Evolutionary conservation across 1,140 invertebrate species (phyloP).

Genomic region (Habropoda laboriosa): DNA sequence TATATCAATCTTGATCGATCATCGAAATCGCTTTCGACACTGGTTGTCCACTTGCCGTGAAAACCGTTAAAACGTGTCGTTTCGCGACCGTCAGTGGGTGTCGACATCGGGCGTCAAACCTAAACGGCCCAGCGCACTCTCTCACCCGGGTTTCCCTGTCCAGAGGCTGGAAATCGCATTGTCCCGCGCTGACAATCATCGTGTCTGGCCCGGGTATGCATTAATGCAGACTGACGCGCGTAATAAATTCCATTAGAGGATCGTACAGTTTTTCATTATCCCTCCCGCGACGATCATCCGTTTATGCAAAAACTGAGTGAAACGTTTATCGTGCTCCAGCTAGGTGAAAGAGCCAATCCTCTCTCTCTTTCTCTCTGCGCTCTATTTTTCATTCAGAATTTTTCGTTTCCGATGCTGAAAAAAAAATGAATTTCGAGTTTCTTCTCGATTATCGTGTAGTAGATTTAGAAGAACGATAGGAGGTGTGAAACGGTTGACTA

Average conservation of each 20-base stretch:
- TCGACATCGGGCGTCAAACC: constrained; percentile 18
- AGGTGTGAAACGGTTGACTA: too few species aligned
- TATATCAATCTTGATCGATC: constrained; percentile 48
- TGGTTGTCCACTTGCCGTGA: constrained; percentile 34
- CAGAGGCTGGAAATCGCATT: constrained; percentile 32
- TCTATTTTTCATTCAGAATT: neutral
- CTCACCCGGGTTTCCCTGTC: constrained; percentile 22
- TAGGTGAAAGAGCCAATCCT: neutral
- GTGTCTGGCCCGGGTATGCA: constrained; percentile 18
- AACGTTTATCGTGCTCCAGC: neutral
- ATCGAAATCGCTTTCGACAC: constrained; percentile 31
- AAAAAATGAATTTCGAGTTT: too few species aligned
- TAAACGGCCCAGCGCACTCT: constrained; percentile 11
- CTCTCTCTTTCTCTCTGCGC: neutral
- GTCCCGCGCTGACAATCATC: constrained; percentile 34
- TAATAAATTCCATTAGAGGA: constrained; percentile 40
- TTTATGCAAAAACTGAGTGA: neutral
- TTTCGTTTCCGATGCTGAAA: neutral
- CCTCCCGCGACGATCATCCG: neutral
- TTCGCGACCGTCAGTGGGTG: constrained; percentile 13
- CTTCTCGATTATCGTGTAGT: too few species aligned
- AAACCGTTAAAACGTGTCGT: constrained; percentile 44
- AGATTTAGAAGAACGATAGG: too few species aligned
- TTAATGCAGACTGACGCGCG: constrained; percentile 36
- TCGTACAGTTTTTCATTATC: constrained; percentile 17